phyloP scores from a whole-genome alignment of 2,797 vertebrate genomes.

The Tolypeutes matacus region DNA sequence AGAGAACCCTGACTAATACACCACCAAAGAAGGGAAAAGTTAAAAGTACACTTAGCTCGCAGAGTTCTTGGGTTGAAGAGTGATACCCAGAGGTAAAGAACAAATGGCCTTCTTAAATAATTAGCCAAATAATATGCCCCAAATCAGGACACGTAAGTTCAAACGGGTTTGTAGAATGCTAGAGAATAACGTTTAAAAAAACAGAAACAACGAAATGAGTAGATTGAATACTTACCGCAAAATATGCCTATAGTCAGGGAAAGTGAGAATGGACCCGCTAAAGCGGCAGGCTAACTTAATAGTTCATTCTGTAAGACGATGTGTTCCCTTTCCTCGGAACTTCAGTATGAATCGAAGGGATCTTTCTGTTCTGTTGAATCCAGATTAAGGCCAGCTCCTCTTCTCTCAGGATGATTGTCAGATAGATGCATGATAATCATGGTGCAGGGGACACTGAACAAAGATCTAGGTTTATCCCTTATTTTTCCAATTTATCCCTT shows the following conservation, averaged over 20 bases:
- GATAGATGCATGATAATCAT: neutral
- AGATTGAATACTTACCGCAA: neutral
- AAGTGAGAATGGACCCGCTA: accelerated
- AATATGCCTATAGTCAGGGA: accelerated
- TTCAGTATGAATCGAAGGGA: accelerated
- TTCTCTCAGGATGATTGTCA: neutral
- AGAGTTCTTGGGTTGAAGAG: neutral
- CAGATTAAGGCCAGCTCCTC: neutral
- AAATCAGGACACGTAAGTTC: neutral
- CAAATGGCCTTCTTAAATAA: neutral
- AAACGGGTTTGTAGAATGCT: neutral
- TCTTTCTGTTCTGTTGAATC: neutral
- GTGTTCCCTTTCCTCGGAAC: too few relatives aligned
- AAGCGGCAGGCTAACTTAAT: too few relatives aligned
- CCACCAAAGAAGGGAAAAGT: neutral
- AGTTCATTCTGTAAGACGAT: accelerated
- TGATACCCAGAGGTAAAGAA: neutral
- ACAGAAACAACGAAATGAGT: neutral
- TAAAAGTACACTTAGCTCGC: too few relatives aligned
- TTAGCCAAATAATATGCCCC: neutral
- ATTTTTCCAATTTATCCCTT: neutral
- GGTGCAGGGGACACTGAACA: neutral
- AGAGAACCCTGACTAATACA: too few relatives aligned
- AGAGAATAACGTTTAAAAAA: neutral
- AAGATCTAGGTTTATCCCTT: neutral